phyloP scores from a whole-genome alignment of 2,113 vertebrate species.

The Siniperca chuatsi region DNA sequence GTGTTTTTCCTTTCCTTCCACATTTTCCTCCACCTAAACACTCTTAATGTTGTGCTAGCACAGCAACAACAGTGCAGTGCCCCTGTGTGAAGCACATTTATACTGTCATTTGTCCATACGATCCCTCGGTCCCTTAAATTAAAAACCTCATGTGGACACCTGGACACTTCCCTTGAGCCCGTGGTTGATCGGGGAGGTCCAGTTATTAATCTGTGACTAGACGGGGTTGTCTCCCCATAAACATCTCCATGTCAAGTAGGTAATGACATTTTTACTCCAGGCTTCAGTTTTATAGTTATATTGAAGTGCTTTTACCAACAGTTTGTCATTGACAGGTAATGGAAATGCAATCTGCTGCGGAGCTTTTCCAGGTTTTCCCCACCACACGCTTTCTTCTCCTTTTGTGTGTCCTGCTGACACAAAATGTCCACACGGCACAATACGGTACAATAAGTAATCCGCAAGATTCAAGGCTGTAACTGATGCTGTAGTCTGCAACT shows the following conservation, averaged over 20 bases:
- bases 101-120: background rate
- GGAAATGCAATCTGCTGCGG: background rate
- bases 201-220: background rate
- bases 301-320: background rate
- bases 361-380: background rate
- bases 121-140: conserved; percentile 1
- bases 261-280: background rate
- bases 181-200: background rate
- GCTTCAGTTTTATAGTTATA: background rate
- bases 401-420: background rate
- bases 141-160: background rate
- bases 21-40: background rate
- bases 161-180: background rate
- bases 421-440: background rate
- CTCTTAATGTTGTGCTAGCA: background rate
- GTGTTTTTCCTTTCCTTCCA: no score
- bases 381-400: background rate
- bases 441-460: background rate
- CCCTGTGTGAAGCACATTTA: no score
- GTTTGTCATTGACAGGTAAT: background rate
- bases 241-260: background rate
- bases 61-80: background rate
- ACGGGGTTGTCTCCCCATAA: background rate
- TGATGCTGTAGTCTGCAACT: no score
- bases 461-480: background rate